Conservation (phyloP, 2,797 vertebrate genomes). For the Phalanger gymnotis region DNA sequence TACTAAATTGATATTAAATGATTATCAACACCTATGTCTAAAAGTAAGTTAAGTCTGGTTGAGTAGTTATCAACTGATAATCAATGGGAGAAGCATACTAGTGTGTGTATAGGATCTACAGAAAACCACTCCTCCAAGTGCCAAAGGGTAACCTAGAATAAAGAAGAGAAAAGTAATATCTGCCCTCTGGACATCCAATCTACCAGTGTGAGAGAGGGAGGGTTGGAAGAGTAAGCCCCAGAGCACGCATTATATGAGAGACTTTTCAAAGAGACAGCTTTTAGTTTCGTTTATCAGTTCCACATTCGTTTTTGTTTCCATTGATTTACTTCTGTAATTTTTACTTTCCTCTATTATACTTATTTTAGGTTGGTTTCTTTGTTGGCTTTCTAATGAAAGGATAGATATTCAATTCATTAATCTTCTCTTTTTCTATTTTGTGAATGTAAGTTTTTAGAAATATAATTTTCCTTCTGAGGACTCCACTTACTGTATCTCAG, state of each 20-base stretch:
- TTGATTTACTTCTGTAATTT: background rate
- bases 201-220: background rate
- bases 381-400: background rate
- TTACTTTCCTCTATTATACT: background rate
- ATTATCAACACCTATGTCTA: background rate
- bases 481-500: background rate
- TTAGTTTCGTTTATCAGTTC: background rate
- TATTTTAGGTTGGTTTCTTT: background rate
- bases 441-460: background rate
- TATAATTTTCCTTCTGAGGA: background rate
- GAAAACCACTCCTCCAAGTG: background rate
- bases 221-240: background rate
- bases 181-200: background rate
- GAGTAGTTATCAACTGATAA: background rate
- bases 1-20: no score
- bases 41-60: background rate
- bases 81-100: background rate
- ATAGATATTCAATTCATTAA: background rate
- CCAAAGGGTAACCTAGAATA: background rate
- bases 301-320: background rate
- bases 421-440: background rate
- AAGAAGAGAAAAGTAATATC: background rate
- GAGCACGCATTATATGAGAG: background rate
- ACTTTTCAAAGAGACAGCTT: background rate
- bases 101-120: background rate